Percentiles rank a stretch among this genome's conserved stretches.
phyloP scores from a whole-genome alignment of 2,113 vertebrate genomes.

The Pangasianodon hypophthalmus region DNA sequence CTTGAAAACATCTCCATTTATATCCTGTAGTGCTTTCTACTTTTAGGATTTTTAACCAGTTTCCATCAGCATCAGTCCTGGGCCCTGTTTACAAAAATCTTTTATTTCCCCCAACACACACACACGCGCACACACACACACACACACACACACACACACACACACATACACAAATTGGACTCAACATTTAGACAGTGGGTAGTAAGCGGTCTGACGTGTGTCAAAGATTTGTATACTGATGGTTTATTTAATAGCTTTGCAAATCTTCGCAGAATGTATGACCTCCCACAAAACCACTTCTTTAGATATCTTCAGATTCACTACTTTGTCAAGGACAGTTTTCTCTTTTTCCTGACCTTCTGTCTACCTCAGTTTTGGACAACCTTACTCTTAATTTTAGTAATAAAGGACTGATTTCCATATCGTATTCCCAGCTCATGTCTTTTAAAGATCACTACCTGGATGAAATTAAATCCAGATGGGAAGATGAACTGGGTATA shows the following conservation, averaged over 20 bases:
- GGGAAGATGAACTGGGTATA: too few species aligned
- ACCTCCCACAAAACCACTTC: too few species aligned
- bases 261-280: too few species aligned
- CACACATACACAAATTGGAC: background rate
- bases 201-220: background rate
- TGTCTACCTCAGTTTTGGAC: background rate
- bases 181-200: conserved; percentile 30
- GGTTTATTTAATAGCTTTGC: too few species aligned
- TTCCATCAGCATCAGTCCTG: conserved; percentile 5
- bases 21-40: background rate
- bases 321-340: background rate
- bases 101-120: background rate
- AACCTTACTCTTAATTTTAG: background rate
- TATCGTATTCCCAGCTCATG: too few species aligned
- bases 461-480: too few species aligned
- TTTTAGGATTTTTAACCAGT: background rate
- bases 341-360: background rate
- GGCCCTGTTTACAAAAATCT: background rate
- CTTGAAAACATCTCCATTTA: too few species aligned
- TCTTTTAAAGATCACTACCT: too few species aligned
- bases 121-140: too few species aligned
- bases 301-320: background rate
- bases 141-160: too few species aligned
- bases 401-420: background rate
- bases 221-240: background rate